phyloP scores from a whole-genome alignment of 2,113 vertebrate species.

The Salminus brasiliensis region DNA sequence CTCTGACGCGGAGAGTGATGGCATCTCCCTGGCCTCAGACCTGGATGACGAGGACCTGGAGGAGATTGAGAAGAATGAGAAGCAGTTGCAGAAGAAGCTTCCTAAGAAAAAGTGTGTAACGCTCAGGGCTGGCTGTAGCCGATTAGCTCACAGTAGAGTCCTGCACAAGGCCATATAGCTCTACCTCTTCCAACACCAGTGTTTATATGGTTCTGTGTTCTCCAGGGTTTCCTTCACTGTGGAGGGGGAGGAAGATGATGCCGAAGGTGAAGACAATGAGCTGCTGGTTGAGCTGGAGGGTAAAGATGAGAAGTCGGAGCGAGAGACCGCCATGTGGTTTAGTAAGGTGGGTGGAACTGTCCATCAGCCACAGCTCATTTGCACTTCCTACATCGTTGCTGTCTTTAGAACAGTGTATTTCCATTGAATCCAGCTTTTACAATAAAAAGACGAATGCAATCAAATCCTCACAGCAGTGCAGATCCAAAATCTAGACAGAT shows the following conservation, averaged over 20 bases:
- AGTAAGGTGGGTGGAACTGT: slow-evolving; percentile 82
- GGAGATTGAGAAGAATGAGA: slow-evolving; percentile 74
- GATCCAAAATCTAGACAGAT: no score
- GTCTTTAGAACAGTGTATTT: no score
- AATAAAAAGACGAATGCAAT: no score
- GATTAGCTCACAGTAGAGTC: not conserved
- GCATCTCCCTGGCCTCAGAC: slow-evolving; percentile 88
- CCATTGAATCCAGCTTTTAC: no score
- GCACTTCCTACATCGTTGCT: no score
- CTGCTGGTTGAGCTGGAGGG: slow-evolving; percentile 87
- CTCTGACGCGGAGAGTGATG: slow-evolving; percentile 76
- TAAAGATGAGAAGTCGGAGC: slow-evolving; percentile 80
- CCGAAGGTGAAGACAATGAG: slow-evolving; percentile 72
- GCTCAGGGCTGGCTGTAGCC: no score
- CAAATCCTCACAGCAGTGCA: no score
- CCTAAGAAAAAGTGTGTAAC: slow-evolving; percentile 67
- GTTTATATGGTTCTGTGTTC: not conserved
- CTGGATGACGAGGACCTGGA: slow-evolving; percentile 86
- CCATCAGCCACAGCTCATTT: not conserved
- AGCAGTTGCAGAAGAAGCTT: slow-evolving; percentile 58
- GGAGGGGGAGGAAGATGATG: slow-evolving; percentile 63
- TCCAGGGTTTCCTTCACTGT: slow-evolving; percentile 71
- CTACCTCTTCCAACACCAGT: no score
- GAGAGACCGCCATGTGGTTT: slow-evolving; percentile 88
- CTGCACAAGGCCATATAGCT: not conserved